Evolutionary conservation across 2,888 invertebrate genomes (phyloP).

Genomic region (Eupithecia exiguata): DNA sequence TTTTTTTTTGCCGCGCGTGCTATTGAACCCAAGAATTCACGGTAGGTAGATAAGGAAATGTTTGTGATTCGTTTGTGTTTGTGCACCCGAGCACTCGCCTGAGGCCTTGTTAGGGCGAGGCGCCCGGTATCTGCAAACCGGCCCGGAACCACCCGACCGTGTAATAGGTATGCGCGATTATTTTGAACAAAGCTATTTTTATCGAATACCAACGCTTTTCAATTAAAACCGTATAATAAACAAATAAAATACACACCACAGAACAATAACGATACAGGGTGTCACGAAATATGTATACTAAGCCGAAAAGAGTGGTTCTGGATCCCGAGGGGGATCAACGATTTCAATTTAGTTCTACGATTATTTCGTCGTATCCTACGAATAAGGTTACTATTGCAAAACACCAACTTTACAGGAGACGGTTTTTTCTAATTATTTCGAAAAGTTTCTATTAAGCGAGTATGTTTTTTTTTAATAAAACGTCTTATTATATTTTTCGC

Average conservation of each 20-base stretch:
- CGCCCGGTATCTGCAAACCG: slow-evolving; percentile 68
- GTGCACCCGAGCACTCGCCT: background rate
- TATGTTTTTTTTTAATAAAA: too few species aligned
- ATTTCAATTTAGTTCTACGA: too few species aligned
- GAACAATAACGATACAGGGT: too few species aligned
- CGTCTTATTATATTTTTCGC: too few species aligned
- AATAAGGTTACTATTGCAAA: too few species aligned
- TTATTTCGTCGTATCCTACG: too few species aligned
- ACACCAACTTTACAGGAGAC: too few species aligned
- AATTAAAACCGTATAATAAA: background rate
- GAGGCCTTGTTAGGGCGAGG: slow-evolving; percentile 41
- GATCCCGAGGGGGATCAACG: too few species aligned
- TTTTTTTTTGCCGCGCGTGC: background rate
- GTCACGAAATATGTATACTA: too few species aligned
- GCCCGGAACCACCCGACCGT: slow-evolving; percentile 70
- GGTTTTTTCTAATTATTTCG: too few species aligned
- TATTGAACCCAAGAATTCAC: background rate
- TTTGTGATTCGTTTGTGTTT: slow-evolving; percentile 26
- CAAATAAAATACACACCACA: background rate
- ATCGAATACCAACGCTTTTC: background rate
- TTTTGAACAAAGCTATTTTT: slow-evolving; percentile 49
- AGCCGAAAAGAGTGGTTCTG: background rate
- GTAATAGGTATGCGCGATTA: slow-evolving; percentile 63
- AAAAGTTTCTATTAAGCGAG: too few species aligned
- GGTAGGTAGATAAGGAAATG: background rate